phyloP scores from a whole-genome alignment of 2,113 vertebrate genomes.

The Tinamus guttatus region DNA sequence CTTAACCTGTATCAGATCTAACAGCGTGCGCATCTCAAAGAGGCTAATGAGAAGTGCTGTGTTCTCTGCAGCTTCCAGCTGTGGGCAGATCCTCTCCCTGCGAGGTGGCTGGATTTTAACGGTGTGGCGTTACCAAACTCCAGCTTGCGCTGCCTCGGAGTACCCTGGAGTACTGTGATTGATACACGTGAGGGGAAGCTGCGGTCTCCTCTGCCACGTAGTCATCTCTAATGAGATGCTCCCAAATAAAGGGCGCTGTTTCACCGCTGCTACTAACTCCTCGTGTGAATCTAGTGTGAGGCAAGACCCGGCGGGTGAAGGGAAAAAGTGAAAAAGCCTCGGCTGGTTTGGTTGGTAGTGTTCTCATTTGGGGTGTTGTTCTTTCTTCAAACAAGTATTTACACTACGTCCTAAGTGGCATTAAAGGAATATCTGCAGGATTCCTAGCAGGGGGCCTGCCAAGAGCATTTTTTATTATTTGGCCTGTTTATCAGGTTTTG shows the following conservation, averaged over 20 bases:
- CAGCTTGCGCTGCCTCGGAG: not conserved
- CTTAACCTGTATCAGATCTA: slow-evolving; percentile 7
- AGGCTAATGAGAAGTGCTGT: not conserved
- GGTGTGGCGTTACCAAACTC: not conserved
- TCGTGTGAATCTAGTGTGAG: not conserved
- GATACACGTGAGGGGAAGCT: not conserved
- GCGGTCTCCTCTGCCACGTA: not conserved
- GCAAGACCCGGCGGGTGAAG: not conserved
- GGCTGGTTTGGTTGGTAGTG: not conserved
- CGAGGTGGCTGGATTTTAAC: not conserved
- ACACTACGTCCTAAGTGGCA: not conserved
- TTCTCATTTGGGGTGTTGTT: not conserved
- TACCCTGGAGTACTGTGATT: not conserved
- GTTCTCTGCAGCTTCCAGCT: not conserved
- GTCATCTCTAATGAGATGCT: not conserved
- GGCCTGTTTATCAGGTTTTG: not conserved
- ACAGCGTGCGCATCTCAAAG: not conserved
- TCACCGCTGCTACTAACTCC: not conserved
- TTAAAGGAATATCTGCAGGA: not conserved
- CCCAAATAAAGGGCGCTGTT: not conserved
- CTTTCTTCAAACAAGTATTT: slow-evolving; percentile 6
- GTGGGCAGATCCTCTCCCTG: not conserved
- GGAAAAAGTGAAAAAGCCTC: not conserved
- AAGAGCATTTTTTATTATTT: not conserved
- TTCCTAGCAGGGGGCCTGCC: not conserved